Base-by-base conservation (phyloP, 2,797 vertebrate genomes). In the Melanotaenia trifasciata region DNA sequence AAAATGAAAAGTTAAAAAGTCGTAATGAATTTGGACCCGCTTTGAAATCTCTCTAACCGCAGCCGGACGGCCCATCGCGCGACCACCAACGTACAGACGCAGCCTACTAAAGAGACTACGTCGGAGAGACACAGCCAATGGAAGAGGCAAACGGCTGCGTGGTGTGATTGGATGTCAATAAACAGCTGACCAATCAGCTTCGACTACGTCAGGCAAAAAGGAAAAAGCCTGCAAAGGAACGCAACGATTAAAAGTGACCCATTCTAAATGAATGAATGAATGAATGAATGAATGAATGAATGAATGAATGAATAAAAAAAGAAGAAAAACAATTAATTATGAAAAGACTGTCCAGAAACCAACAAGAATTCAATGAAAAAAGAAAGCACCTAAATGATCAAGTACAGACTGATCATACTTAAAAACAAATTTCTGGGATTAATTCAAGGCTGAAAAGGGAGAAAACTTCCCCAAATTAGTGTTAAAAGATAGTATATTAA, bases 161-260 rank as follows among this genome's bases (percentile, higher is more conserved):
- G 90, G 92, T 81, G 87, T 89, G 91, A 93, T 88, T 81, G 84
- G 74, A 84, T 78, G 89, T 85, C 88, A 89, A 57, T 38, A 54
- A 57, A 58, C 32, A 40, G n/a, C 54, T n/a, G 77, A 14, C 92
- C 93, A 92, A 93, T 92, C 87, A 83, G 71, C 51, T 61, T 24
- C 2, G 6, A 59, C 53, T 86, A 93, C 88, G 78, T 89, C 1
- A 43, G 64, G 74, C 36, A 11, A 28, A 12, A 67, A 60, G 75
- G 81, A 1, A 26, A 76, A 81, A 72, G 62, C 28, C 0, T 7
- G 0, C 2, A 0, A 35, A 72, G 73, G 13, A 40, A 66, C 65
- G 73, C 67, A 73, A 64, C 43, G 4, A 18, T 60, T 65, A 28
- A 53, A n/a, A 60, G 47, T 16, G 13, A 10, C 30, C 26, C 26